phyloP scores from a whole-genome alignment of 2,888 invertebrate species.

The Lutraria lutraria region DNA sequence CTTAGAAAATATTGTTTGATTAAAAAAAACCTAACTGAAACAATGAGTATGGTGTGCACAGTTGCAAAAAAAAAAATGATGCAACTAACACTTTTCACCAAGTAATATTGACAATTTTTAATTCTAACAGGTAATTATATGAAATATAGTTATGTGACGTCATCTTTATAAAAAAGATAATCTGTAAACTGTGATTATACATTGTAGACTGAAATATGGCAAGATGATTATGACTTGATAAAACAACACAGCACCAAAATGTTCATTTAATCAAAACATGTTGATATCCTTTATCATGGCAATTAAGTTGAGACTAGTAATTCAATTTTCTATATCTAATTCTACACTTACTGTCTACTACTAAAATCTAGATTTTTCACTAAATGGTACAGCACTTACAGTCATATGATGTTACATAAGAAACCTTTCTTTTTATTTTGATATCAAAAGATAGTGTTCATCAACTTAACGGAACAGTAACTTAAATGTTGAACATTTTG shows the following conservation, averaged over 20 bases:
- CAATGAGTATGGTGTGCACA: not conserved
- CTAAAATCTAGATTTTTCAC: not conserved
- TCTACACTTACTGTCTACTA: not conserved
- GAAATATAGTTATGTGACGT: too few relatives aligned
- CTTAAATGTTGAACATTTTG: not conserved
- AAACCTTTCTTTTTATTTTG: too few relatives aligned
- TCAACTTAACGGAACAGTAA: not conserved
- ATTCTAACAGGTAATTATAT: too few relatives aligned
- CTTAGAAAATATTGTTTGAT: not conserved
- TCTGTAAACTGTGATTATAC: not conserved
- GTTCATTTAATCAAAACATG: not conserved
- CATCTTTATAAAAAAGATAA: not conserved
- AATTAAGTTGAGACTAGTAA: not conserved
- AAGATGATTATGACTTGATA: constrained; percentile 9
- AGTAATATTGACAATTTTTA: too few relatives aligned
- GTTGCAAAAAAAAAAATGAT: not conserved
- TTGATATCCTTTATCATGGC: not conserved
- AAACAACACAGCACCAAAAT: not conserved
- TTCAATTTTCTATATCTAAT: not conserved
- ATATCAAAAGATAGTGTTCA: too few relatives aligned
- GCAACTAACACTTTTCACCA: too few relatives aligned
- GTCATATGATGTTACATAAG: too few relatives aligned
- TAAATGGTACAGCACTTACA: not conserved
- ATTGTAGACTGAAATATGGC: not conserved
- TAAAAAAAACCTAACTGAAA: not conserved